Conservation (phyloP, 2,113 vertebrate species). For the Laticauda laticaudata region DNA sequence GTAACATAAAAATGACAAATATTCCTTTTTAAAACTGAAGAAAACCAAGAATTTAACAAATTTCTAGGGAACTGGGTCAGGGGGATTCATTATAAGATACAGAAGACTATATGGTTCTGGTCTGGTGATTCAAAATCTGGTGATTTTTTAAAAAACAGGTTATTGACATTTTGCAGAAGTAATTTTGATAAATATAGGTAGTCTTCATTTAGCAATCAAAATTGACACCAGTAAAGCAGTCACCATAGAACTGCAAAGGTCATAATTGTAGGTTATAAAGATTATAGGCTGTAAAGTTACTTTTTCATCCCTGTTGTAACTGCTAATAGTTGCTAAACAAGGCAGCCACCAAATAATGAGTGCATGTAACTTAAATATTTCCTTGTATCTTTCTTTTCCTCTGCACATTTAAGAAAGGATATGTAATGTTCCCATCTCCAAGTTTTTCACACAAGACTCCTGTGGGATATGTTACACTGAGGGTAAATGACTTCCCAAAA, state of each 20-base stretch:
- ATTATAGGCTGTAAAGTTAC: background rate
- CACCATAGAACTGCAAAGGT: background rate
- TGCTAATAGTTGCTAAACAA: background rate
- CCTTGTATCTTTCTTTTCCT: background rate
- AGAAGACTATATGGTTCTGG: background rate
- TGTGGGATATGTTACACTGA: background rate
- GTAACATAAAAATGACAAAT: background rate
- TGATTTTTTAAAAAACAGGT: background rate
- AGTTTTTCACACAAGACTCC: background rate
- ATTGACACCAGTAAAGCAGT: background rate
- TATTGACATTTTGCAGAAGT: background rate
- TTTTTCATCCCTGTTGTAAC: background rate
- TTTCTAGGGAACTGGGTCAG: background rate
- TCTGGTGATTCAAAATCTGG: no score
- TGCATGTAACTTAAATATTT: background rate
- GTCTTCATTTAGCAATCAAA: background rate
- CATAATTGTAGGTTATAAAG: background rate
- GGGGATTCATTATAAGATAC: background rate
- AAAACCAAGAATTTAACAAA: background rate
- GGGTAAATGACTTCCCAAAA: background rate
- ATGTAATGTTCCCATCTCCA: background rate
- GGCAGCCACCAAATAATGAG: background rate
- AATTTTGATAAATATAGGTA: background rate
- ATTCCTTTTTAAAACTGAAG: background rate
- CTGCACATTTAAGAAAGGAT: background rate